These are phyloP conservation scores for Sebastolobus alascanus DNA, from an alignment of 2,797 vertebrate species.

Conservation along the genomic window DNA sequence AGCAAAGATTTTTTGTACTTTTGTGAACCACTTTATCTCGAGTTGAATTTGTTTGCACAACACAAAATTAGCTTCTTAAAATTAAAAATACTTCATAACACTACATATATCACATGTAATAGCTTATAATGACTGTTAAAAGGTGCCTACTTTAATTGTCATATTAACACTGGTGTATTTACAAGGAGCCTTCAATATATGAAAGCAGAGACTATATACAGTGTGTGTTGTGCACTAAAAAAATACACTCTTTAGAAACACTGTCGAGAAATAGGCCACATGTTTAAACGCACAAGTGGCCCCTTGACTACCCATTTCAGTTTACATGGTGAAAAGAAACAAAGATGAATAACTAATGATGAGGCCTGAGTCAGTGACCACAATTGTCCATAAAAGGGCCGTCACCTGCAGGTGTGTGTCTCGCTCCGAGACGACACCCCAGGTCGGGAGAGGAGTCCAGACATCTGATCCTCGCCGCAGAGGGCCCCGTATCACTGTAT, in stretches of 20 bases:
- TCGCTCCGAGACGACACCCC: slow-evolving; percentile 58
- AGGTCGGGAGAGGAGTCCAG: slow-evolving; percentile 54
- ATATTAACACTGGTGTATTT: slow-evolving; percentile 25
- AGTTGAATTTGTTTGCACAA: neutral
- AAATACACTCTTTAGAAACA: slow-evolving; percentile 23
- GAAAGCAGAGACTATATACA: neutral
- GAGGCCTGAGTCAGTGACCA: slow-evolving; percentile 60
- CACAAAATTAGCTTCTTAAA: neutral
- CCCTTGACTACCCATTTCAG: slow-evolving; percentile 22
- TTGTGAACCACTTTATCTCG: neutral
- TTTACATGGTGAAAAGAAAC: slow-evolving; percentile 50
- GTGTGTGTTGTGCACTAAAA: neutral
- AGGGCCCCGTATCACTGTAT: slow-evolving; percentile 49
- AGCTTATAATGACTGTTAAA: slow-evolving; percentile 25
- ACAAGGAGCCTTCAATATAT: slow-evolving; percentile 14
- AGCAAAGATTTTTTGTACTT: neutral
- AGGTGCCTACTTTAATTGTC: slow-evolving; percentile 3
- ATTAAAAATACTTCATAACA: neutral
- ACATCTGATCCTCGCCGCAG: slow-evolving; percentile 76
- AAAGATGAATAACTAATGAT: slow-evolving; percentile 70
- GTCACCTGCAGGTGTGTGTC: slow-evolving; percentile 62
- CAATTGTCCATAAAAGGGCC: slow-evolving; percentile 53
- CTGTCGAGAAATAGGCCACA: slow-evolving; percentile 8
- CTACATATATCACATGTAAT: neutral
- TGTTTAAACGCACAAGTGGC: slow-evolving; percentile 9